Conservation (phyloP, 2,888 invertebrate species). For the Itoplectis maculator region DNA sequence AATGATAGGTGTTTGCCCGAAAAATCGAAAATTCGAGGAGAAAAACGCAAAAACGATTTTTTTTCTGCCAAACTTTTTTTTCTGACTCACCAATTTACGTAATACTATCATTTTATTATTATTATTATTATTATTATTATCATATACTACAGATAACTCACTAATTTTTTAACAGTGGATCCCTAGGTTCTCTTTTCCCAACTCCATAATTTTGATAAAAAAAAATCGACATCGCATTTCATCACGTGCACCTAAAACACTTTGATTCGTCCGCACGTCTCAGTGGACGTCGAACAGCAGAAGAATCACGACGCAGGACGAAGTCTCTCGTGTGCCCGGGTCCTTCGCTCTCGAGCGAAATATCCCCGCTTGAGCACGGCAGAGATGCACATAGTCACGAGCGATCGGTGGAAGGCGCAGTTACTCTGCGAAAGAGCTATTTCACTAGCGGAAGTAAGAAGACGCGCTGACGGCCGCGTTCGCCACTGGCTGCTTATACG, state of each 20-base stretch:
- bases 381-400: constrained; percentile 62
- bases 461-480: constrained; percentile 27
- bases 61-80: no score
- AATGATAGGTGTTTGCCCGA: no score
- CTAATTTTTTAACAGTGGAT: no score
- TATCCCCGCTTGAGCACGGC: constrained; percentile 21
- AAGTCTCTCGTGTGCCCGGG: constrained; percentile 24
- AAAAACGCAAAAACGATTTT: no score
- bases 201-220: no score
- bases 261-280: background rate
- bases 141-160: no score
- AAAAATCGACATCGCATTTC: no score
- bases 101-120: no score
- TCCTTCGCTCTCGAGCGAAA: background rate
- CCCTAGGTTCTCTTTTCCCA: no score
- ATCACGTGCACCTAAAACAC: background rate
- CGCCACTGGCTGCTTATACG: constrained; percentile 25
- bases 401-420: constrained; percentile 58
- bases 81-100: no score
- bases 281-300: background rate
- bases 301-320: constrained; percentile 15
- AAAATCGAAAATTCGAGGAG: no score
- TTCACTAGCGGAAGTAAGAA: constrained; percentile 67
- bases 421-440: constrained; percentile 66
- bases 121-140: no score